Percentiles rank a stretch among this genome's conserved stretches.
These are phyloP conservation scores for Melopsittacus undulatus DNA, from an alignment of 2,797 vertebrate species.

Conservation along the genomic window DNA sequence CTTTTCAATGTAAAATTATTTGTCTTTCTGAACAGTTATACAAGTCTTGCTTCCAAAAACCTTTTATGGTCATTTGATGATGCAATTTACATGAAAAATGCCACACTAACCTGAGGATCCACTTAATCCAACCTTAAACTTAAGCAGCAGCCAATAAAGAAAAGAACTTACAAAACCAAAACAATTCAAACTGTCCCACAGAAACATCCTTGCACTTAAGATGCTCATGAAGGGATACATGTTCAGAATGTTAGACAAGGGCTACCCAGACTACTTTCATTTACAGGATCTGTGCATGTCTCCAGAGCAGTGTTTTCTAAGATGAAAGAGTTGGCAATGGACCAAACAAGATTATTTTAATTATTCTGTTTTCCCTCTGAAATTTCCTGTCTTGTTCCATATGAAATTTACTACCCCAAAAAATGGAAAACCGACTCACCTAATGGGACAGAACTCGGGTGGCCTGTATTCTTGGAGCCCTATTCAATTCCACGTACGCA, in stretches of 20 bases:
- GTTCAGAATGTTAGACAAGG: background rate
- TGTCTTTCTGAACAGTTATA: background rate
- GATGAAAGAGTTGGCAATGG: constrained; percentile 8
- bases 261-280: background rate
- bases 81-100: background rate
- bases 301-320: constrained; percentile 24
- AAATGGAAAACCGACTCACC: background rate
- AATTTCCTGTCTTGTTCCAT: background rate
- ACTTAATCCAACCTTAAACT: background rate
- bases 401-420: background rate
- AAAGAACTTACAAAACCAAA: background rate
- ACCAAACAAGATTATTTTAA: constrained; percentile 9
- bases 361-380: background rate
- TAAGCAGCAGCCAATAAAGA: background rate
- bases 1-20: background rate
- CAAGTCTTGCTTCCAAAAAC: background rate
- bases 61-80: background rate
- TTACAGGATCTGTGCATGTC: constrained; percentile 12
- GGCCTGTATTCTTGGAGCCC: background rate
- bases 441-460: background rate
- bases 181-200: background rate
- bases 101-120: background rate
- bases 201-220: background rate
- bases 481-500: background rate
- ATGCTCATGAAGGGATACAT: background rate